Conservation (phyloP, 2,888 invertebrate genomes). For the Cheilosia grossa region DNA sequence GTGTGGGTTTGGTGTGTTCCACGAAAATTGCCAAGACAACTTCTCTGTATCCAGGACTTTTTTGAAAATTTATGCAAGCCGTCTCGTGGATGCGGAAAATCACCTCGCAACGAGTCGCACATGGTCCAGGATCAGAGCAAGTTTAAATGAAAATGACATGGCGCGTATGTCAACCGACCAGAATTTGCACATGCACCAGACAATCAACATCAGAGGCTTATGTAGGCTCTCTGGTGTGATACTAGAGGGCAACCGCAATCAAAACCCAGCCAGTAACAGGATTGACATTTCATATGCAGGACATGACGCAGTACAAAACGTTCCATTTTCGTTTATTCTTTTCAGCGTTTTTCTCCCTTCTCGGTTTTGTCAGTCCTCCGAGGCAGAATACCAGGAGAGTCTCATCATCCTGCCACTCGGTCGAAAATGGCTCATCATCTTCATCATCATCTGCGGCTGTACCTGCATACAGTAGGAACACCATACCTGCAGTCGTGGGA, state of each 20-base stretch:
- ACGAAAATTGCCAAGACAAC: neutral
- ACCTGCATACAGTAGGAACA: conserved; percentile 1
- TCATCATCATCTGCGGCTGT: conserved; percentile 59
- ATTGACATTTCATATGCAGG: conserved; percentile 68
- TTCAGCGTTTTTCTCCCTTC: conserved; percentile 11
- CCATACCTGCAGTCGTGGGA: conserved; percentile 8
- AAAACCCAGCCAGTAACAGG: conserved; percentile 55
- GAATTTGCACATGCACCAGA: conserved; percentile 63
- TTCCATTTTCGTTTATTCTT: conserved; percentile 51
- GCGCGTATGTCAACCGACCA: conserved; percentile 55
- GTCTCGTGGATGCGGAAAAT: neutral
- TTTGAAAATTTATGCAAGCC: neutral
- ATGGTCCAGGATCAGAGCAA: conserved; percentile 1
- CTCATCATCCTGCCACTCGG: conserved; percentile 54
- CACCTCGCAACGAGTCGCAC: neutral
- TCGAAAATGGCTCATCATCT: conserved; percentile 71
- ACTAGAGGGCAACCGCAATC: conserved; percentile 51
- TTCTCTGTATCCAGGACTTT: neutral
- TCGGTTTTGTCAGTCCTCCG: conserved; percentile 29
- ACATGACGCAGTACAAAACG: conserved; percentile 69
- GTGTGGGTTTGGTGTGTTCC: neutral
- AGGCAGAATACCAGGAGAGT: conserved; percentile 53
- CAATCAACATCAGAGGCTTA: conserved; percentile 57
- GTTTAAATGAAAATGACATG: conserved; percentile 30
- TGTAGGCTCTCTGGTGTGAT: conserved; percentile 20